Evolutionary conservation across 2,888 invertebrate species (phyloP), one percentile per base, ranked within the genome.

Genomic region (Philonicus albiceps): DNA sequence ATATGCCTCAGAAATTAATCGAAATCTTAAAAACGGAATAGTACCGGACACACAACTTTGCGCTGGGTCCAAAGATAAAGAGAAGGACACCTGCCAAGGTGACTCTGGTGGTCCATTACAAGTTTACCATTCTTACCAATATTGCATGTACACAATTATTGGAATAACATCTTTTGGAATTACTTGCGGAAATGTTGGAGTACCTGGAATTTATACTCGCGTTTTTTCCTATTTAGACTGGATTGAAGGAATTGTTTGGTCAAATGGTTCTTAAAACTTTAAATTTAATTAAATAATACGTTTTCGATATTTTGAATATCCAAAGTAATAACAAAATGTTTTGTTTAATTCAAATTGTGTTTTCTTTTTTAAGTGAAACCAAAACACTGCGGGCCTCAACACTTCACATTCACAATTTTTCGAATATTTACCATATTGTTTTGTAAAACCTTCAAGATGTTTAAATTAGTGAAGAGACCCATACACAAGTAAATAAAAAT

Each of bases 41-140:
- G 89, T 92, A 11, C 89, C 91, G 0, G 91, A 92, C 0, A 91
- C 90, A 8, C 94, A 94, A 90, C 89, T 94, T 40, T 95, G 95
- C 88, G 94, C 94, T 1, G 94, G 94, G 7, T 92, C 93, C 0
- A 89, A 88, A 8, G 89, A 89, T 1, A 90, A 90, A 85, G 89
- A 88, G 0, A 91, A 91, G 49, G 94, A 95, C 88, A 94, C 94
- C 0, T 94, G 94, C 85, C 89, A 89, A 93, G 95, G 95, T 7
- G 95, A 95, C 91, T 95, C 95, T 8, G 95, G 96, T n/a, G 95
- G 95, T 1, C 95, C 95, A 1, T 90, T 96, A 31, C 92, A 92
- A 75, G 90, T 93, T 0, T 90, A 90, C 76, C 91, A 91, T 89
- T 7, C 30, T 1, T 86, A 89, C 8, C 83, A 90, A 6, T 88